phyloP scores from a whole-genome alignment of 1,140 invertebrate genomes.

The Hycleus phaleratus region DNA sequence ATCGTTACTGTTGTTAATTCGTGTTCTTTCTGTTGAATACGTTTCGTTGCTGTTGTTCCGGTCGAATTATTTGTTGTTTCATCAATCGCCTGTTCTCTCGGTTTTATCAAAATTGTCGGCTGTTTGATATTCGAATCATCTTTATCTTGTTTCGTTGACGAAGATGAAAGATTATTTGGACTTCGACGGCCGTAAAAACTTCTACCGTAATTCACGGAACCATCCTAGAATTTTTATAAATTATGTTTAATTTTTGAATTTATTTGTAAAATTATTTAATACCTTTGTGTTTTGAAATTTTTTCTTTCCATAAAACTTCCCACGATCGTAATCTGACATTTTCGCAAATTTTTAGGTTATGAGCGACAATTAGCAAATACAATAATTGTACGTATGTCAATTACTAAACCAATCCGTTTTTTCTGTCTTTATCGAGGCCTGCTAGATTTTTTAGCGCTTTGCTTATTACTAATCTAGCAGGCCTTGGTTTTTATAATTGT shows the following conservation, averaged over 20 bases:
- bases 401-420: no score
- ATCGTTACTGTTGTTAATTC: background rate
- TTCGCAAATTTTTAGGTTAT: background rate
- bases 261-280: background rate
- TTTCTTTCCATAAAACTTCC: slow-evolving; percentile 30
- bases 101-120: slow-evolving; percentile 38
- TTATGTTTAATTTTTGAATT: background rate
- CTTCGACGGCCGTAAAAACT: slow-evolving; percentile 16
- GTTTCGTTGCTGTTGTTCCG: slow-evolving; percentile 5
- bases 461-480: no score
- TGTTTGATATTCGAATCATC: slow-evolving; percentile 33
- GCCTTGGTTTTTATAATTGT: no score
- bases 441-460: no score
- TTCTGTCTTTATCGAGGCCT: no score
- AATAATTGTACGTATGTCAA: no score
- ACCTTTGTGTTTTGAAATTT: slow-evolving; percentile 16
- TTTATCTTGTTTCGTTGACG: slow-evolving; percentile 16
- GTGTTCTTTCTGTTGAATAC: no score
- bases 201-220: slow-evolving; percentile 12
- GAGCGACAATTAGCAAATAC: no score
- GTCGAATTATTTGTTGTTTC: slow-evolving; percentile 26
- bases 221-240: slow-evolving; percentile 7
- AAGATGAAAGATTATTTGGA: background rate
- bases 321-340: slow-evolving; percentile 31
- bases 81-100: slow-evolving; percentile 29